Base-by-base conservation (phyloP, 2,888 invertebrate genomes). In the Plusia festucae region DNA sequence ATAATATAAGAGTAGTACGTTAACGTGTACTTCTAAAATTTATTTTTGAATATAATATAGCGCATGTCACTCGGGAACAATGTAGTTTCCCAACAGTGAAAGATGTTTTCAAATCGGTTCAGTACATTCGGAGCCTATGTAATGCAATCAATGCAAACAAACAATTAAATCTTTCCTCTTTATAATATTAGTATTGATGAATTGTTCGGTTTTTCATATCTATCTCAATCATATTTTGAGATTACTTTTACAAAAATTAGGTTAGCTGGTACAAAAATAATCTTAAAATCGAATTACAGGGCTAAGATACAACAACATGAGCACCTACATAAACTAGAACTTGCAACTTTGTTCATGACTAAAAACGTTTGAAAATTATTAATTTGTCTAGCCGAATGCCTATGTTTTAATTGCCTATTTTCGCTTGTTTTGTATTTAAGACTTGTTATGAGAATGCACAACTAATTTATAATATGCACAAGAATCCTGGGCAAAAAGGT, bases 381-480 rank as follows among this genome's bases (percentile, higher is more conserved):
- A 73, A 64, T 58, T 53, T 58, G 86, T 86, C 86, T 87, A 87
- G 88, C 86, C 86, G 69, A 79, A 82, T 83, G n/a, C n/a, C n/a
- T n/a, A n/a, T n/a, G n/a, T n/a, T n/a, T n/a, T n/a, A n/a, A n/a
- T n/a, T n/a, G n/a, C n/a, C n/a, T n/a, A n/a, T n/a, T n/a, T n/a
- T n/a, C n/a, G n/a, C n/a, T n/a, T n/a, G n/a, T n/a, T n/a, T n/a
- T n/a, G n/a, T n/a, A n/a, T n/a, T n/a, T n/a, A n/a, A 53, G 32
- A 8, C 13, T 30, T 61, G 70, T 68, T 58, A 55, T 58, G 34
- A 24, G 49, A 58, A 65, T 68, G 58, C 52, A n/a, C 40, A 62
- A 55, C 54, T 60, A 65, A 75, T 73, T 78, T 68, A 53, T 68
- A 69, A 68, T 71, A 63, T 69, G 70, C 60, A 61, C 56, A 70